Evolutionary conservation across 2,888 invertebrate genomes (phyloP), one percentile per base, ranked within the genome.

Genomic region (Cistogaster globosa): DNA sequence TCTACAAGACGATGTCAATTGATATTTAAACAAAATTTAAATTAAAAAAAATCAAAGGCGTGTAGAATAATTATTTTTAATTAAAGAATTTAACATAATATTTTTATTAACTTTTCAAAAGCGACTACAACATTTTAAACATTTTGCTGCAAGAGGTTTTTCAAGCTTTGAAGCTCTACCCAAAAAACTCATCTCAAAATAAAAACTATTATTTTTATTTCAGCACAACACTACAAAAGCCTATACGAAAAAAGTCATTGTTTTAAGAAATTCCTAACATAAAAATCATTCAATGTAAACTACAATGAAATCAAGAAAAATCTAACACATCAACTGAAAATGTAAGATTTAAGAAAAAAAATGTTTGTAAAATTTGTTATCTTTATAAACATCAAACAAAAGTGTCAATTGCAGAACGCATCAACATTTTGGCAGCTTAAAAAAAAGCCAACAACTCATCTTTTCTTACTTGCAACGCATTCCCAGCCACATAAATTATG

Each of bases 321-420:
- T 32, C n/a, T 42, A 57, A 55, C 14, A 65, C 32, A 38, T 26
- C 58, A 58, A 36, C 22, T 51, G 38, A 38, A 38, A 58, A 76
- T 76, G 57, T 57, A 48, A 77, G 58, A 48, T 60, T 60, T 20
- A 62, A 69, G 68, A 78, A 60, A 78, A 77, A 32, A 68, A 78
- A 16, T 62, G 53, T 77, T 60, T 42, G 57, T 51, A 38, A 22
- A 63, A 36, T 22, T 20, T 55, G 36, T 80, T 72, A 80, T 80
- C 80, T 63, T 22, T 63, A 3, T 51, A 69, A 45, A 51, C 75
- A 82, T 82, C 75, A 75, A 75, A 75, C 38, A 63, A 63, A 69
- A 68, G 63, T 80, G 75, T 75, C 75, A 82, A 75, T 68, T 75
- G 74, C 58, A 63, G 81, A 81, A 82, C 75, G 75, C 75, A 82